Base-by-base conservation (phyloP, 2,888 invertebrate species). In the Cancer borealis region DNA sequence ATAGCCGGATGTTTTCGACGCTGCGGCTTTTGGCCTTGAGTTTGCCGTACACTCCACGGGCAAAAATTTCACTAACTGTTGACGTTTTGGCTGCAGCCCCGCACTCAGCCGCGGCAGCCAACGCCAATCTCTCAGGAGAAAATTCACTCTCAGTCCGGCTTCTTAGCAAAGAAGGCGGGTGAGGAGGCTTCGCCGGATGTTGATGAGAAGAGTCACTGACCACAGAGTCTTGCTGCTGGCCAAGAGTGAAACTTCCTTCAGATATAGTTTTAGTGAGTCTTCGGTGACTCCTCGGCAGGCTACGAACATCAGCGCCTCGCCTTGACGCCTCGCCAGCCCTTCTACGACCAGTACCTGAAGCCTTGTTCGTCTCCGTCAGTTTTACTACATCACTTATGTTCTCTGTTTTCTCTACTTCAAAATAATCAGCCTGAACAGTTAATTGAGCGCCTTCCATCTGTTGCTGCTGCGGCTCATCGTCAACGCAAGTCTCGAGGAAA, bases 81-180 rank as follows among this genome's bases (percentile, higher is more conserved):
- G 94, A 92, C 87, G 89, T 46, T 47, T n/a, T 92, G 84, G 39
- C n/a, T 84, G 39, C 30, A 39, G 84, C 39, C 39, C 10, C 84
- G 45, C 45, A 66, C 1, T n/a, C 91, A 10, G 12, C 66, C n/a
- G 84, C 49, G 14, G 54, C 39, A 21, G 90, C 94, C 39, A 91
- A 84, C 47, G 54, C 94, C 49, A 94, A 88, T n/a, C 91, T 92
- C 26, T 91, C 94, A 17, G 60, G 66, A 46, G 45, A 49, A 79
- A 94, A 94, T 39, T 94, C 94, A 60, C 92, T 66, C 94, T 94
- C 94, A 46, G 94, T 94, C 66, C 91, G 94, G 90, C 94, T 94
- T 92, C 94, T 54, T 66, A 91, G 47, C 10, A 94, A 91, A 17
- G 94, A 92, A 92, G 94, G 92, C 84, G 91, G 92, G 17, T 54